phyloP scores from a whole-genome alignment of 2,888 invertebrate species.

The Eristalis tenax region DNA sequence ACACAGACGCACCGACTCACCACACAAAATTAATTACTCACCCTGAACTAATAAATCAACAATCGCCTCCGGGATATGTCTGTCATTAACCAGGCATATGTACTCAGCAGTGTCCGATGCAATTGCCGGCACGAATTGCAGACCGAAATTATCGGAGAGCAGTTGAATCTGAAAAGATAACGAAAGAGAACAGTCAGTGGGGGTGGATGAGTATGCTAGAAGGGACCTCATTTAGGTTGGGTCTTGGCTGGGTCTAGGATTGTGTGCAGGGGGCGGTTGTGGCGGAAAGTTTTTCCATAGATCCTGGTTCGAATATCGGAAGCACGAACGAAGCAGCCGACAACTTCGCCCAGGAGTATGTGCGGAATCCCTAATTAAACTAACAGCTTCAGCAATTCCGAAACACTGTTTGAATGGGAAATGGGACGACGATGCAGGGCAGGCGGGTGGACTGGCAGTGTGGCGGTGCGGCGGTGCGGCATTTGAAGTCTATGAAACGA shows the following conservation, averaged over 20 bases:
- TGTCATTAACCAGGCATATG: conserved; percentile 86
- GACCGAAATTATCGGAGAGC: conserved; percentile 84
- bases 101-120: conserved; percentile 86
- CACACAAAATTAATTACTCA: conserved; percentile 79
- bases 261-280: conserved; percentile 1
- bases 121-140: conserved; percentile 85
- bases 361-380: conserved; percentile 72
- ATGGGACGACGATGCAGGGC: not conserved
- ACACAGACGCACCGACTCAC: conserved; percentile 17
- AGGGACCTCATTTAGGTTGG: conserved; percentile 59
- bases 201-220: conserved; percentile 17
- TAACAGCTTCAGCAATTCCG: conserved; percentile 67
- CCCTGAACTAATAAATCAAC: conserved; percentile 87
- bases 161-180: conserved; percentile 82
- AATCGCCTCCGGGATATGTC: conserved; percentile 85
- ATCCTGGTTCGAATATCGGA: conserved; percentile 44
- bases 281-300: conserved; percentile 55
- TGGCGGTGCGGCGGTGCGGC: no score
- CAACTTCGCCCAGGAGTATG: conserved; percentile 49
- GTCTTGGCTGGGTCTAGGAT: conserved; percentile 28
- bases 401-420: conserved; percentile 44
- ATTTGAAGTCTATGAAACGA: conserved; percentile 58
- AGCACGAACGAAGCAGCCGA: conserved; percentile 43
- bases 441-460: not conserved
- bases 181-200: conserved; percentile 24